Evolutionary conservation across 2,888 invertebrate species (phyloP).

Genomic region (Meganola albula): DNA sequence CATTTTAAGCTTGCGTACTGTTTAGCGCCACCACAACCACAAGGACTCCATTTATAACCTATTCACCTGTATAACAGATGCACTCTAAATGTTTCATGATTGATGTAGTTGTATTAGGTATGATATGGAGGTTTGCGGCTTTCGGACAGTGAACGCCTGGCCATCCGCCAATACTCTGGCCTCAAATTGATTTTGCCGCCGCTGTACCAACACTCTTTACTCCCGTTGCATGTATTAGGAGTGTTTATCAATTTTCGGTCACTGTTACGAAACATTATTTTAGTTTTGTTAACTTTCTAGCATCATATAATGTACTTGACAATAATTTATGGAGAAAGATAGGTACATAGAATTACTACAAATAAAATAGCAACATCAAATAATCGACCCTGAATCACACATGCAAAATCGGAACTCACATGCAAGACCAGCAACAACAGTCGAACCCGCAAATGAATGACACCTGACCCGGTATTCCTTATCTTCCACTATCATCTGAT

Average conservation of each 20-base stretch:
- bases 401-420: too few species aligned
- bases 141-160: slow-evolving; percentile 49
- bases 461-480: too few species aligned
- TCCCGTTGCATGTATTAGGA: slow-evolving; percentile 50
- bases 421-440: too few species aligned
- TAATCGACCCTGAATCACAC: too few species aligned
- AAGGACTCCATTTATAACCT: slow-evolving; percentile 25
- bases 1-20: too few species aligned
- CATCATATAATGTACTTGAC: too few species aligned
- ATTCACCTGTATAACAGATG: slow-evolving; percentile 34
- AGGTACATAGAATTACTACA: too few species aligned
- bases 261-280: slow-evolving; percentile 17
- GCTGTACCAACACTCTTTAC: slow-evolving; percentile 57
- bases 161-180: slow-evolving; percentile 56
- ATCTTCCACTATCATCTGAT: too few species aligned
- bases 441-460: too few species aligned
- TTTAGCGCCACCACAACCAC: slow-evolving; percentile 23
- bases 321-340: too few species aligned
- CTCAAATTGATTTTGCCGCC: slow-evolving; percentile 70
- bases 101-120: slow-evolving; percentile 34
- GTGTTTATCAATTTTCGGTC: slow-evolving; percentile 51
- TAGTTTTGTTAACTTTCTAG: too few species aligned
- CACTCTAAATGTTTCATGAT: slow-evolving; percentile 36
- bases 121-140: slow-evolving; percentile 49
- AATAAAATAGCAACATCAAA: too few species aligned